Evolutionary conservation across 2,797 vertebrate genomes (phyloP).

Genomic region (Sebastes miniatus): DNA sequence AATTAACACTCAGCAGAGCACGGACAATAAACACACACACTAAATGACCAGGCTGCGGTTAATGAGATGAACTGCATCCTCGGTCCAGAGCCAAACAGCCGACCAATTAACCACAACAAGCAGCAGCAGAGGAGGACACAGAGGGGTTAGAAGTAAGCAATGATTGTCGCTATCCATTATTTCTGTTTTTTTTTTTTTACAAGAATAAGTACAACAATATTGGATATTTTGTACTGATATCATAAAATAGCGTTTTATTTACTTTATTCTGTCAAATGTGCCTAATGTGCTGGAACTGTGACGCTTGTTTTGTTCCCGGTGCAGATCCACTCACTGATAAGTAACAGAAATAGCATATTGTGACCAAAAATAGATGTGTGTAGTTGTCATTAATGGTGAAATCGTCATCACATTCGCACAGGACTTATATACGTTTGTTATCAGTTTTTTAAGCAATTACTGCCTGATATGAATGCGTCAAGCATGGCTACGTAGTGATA

Average conservation of each 20-base stretch:
- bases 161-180: not conserved
- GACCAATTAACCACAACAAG: not conserved
- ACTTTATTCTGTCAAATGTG: not conserved
- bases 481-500: not conserved
- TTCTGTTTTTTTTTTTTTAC: not conserved
- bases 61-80: conserved; percentile 36
- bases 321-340: too few species aligned
- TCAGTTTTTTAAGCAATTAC: not conserved
- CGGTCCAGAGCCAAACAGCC: conserved; percentile 27
- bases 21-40: conserved; percentile 24
- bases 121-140: not conserved
- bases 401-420: not conserved
- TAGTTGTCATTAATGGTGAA: not conserved
- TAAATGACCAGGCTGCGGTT: conserved; percentile 8
- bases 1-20: conserved; percentile 33
- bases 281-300: not conserved
- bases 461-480: not conserved
- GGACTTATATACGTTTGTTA: not conserved
- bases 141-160: not conserved
- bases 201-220: not conserved
- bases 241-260: not conserved
- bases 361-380: not conserved
- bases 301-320: not conserved
- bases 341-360: not conserved
- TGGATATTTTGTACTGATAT: not conserved